Conservation (phyloP, 37 sponge, comb jelly and placozoan genomes). For the Haliclona indistincta region DNA sequence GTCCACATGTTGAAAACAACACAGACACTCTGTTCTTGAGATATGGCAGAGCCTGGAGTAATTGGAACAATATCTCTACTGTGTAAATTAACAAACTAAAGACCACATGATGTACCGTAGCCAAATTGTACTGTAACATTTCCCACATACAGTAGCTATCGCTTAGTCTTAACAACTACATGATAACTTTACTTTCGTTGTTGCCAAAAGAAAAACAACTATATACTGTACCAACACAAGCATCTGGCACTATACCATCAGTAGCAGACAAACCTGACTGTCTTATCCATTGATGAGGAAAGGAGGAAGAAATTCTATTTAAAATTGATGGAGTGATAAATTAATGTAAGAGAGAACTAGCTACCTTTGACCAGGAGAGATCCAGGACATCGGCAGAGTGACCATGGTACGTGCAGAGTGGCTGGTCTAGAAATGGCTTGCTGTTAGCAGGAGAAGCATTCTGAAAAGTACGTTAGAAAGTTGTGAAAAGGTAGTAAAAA, state of each 20-base stretch:
- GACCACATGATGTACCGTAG: no score
- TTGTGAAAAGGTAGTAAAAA: not conserved
- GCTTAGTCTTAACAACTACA: no score
- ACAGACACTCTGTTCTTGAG: constrained; percentile 87
- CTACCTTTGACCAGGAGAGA: constrained; percentile 91
- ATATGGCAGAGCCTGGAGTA: constrained; percentile 87
- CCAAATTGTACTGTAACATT: no score
- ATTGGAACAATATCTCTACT: no score
- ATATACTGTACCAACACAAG: not conserved
- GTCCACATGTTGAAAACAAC: constrained; percentile 92
- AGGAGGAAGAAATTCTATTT: constrained; percentile 89
- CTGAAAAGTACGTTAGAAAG: not conserved
- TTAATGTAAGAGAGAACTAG: not conserved
- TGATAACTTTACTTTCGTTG: no score
- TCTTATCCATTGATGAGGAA: constrained; percentile 95
- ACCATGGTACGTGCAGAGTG: constrained; percentile 81
- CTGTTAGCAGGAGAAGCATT: constrained; percentile 33
- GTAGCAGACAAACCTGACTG: constrained; percentile 65
- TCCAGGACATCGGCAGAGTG: constrained; percentile 90
- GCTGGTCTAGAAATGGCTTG: constrained; percentile 67
- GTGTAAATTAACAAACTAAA: no score
- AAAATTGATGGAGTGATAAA: not conserved
- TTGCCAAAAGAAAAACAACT: not conserved
- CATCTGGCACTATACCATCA: not conserved
- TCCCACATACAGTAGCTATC: no score